These are phyloP conservation scores for Dryas iulia DNA, from an alignment of 1,140 invertebrate genomes.

Conservation along the genomic window DNA sequence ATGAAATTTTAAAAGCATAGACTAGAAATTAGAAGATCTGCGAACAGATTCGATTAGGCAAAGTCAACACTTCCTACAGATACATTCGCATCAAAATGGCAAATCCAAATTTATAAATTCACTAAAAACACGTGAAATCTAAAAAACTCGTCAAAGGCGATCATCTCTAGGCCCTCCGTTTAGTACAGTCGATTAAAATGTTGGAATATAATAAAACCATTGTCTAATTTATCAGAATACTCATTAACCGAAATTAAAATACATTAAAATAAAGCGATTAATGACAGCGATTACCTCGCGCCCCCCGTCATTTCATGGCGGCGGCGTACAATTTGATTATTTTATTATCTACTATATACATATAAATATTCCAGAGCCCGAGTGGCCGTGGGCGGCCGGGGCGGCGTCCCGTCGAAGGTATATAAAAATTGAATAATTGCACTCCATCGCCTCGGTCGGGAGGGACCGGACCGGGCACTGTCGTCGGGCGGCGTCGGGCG, in stretches of 20 bases:
- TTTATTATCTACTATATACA: slow-evolving; percentile 39
- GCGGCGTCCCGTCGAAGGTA: slow-evolving; percentile 4
- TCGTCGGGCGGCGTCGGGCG: neutral
- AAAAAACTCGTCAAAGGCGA: slow-evolving; percentile 5
- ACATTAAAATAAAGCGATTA: slow-evolving; percentile 18
- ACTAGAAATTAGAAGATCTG: slow-evolving; percentile 65
- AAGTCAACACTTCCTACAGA: slow-evolving; percentile 46
- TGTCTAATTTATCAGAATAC: slow-evolving; percentile 6
- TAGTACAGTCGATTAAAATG: slow-evolving; percentile 10
- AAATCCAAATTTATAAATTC: slow-evolving; percentile 36
- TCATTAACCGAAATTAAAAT: slow-evolving; percentile 11
- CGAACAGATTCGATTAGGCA: slow-evolving; percentile 48
- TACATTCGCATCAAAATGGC: slow-evolving; percentile 49
- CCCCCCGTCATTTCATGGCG: slow-evolving; percentile 29
- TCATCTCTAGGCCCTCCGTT: slow-evolving; percentile 29
- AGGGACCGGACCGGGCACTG: too few species aligned
- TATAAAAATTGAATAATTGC: slow-evolving; percentile 30
- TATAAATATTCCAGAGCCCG: slow-evolving; percentile 30
- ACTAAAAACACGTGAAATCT: slow-evolving; percentile 13
- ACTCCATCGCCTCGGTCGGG: slow-evolving; percentile 23
- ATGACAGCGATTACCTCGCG: slow-evolving; percentile 23
- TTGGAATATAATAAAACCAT: slow-evolving; percentile 13
- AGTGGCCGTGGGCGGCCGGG: neutral
- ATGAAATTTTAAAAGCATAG: slow-evolving; percentile 59
- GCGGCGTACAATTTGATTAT: slow-evolving; percentile 25